A percentile compares a stretch with the other conserved stretches of the same genome.
These are phyloP conservation scores for Aromia moschata DNA, from an alignment of 2,888 invertebrate species.

Conservation along the genomic window DNA sequence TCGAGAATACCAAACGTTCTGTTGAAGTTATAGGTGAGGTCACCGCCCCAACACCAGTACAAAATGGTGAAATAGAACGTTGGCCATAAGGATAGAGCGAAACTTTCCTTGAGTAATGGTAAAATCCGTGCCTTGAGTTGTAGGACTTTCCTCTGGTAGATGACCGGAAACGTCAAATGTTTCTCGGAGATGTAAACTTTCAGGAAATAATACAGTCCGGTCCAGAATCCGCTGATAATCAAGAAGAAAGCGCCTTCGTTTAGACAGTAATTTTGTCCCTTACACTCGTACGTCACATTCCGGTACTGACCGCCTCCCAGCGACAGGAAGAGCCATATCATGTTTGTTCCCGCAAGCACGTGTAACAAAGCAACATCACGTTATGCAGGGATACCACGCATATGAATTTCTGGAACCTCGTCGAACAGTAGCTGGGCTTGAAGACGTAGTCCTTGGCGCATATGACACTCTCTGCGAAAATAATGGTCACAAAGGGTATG, in stretches of 20 bases:
- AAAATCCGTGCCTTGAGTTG: conserved; percentile 71
- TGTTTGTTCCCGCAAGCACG: conserved; percentile 71
- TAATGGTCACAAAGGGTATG: conserved; percentile 70
- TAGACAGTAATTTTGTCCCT: conserved; percentile 67
- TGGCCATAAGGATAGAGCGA: conserved; percentile 70
- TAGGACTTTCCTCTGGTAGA: conserved; percentile 75
- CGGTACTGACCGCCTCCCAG: conserved; percentile 70
- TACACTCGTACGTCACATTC: conserved; percentile 65
- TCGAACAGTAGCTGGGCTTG: conserved; percentile 70
- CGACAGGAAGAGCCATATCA: conserved; percentile 76
- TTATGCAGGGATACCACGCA: conserved; percentile 72
- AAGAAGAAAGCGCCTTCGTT: conserved; percentile 75
- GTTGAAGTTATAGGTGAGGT: conserved; percentile 65
- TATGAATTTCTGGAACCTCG: conserved; percentile 73
- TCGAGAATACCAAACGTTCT: conserved; percentile 64
- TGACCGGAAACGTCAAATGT: conserved; percentile 73
- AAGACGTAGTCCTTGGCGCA: conserved; percentile 76
- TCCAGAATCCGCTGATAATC: conserved; percentile 74
- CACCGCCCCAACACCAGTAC: conserved; percentile 71
- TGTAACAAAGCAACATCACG: conserved; percentile 68
- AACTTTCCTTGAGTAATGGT: conserved; percentile 68
- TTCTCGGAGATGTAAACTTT: conserved; percentile 68
- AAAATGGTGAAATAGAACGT: conserved; percentile 69
- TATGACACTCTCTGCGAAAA: conserved; percentile 76
- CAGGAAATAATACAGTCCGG: conserved; percentile 71